Conservation (phyloP, 2,113 vertebrate species). For the Lethenteron reissneri region DNA sequence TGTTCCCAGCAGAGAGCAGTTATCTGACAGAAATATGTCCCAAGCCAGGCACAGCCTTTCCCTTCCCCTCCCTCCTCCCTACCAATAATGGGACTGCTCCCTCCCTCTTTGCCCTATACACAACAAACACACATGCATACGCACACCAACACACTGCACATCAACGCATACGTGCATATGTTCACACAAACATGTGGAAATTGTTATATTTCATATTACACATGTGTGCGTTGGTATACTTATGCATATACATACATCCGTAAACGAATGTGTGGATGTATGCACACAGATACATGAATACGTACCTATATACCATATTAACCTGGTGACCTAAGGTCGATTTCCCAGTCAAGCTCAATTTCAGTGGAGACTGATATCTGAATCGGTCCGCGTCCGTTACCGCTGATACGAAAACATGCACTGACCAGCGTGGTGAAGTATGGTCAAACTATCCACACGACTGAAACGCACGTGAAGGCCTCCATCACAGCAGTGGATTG, state of each 20-base stretch:
- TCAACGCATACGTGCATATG: no score
- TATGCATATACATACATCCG: neutral
- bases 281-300: slow-evolving; percentile 1
- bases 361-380: no score
- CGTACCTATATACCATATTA: neutral
- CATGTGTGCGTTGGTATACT: neutral
- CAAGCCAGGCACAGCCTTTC: neutral
- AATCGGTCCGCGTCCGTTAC: no score
- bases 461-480: no score
- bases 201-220: neutral
- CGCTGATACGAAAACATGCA: no score
- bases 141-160: neutral
- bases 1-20: neutral
- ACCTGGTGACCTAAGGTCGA: neutral
- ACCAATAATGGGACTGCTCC: no score
- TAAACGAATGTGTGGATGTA: neutral
- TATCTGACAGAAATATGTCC: slow-evolving; percentile 6
- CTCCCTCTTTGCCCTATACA: neutral
- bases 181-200: neutral
- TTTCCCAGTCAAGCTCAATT: no score
- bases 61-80: no score
- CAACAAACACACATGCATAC: neutral
- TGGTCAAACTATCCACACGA: no score
- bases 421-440: no score
- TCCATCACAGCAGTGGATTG: no score